Conservation (phyloP, 2,113 vertebrate genomes). For the Pelodiscus sinensis region DNA sequence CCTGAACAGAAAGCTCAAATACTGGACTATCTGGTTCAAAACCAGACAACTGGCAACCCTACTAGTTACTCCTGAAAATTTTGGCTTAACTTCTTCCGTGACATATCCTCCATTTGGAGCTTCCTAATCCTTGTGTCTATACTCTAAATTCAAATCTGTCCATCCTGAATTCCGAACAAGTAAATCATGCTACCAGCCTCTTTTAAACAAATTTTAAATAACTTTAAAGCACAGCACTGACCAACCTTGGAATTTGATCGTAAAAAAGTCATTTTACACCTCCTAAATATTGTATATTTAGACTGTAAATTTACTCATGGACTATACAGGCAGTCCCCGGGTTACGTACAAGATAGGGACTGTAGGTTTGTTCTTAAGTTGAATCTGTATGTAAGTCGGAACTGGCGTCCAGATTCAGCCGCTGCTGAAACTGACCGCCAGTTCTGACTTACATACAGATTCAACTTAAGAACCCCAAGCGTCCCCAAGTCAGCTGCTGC, state of each 20-base stretch:
- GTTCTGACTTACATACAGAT: too few species aligned
- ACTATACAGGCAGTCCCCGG: too few species aligned
- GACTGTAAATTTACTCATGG: not conserved
- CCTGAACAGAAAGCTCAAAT: too few species aligned
- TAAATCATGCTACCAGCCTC: not conserved
- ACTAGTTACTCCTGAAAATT: not conserved
- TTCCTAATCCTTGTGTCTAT: not conserved
- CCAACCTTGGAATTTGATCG: not conserved
- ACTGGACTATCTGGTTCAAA: too few species aligned
- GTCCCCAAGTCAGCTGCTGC: too few species aligned
- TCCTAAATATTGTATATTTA: not conserved
- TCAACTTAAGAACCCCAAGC: too few species aligned
- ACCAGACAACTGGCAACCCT: too few species aligned
- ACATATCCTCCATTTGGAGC: not conserved
- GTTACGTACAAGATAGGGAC: too few species aligned
- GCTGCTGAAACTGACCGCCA: too few species aligned
- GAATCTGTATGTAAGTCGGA: too few species aligned
- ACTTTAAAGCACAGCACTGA: not conserved
- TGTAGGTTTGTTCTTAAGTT: too few species aligned
- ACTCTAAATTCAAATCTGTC: not conserved
- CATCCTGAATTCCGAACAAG: not conserved
- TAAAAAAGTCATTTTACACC: not conserved
- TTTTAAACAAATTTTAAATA: not conserved
- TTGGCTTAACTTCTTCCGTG: accelerated
- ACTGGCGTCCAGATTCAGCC: too few species aligned